Conservation (phyloP, 1,140 invertebrate species). For the Eriosoma lanigerum region DNA sequence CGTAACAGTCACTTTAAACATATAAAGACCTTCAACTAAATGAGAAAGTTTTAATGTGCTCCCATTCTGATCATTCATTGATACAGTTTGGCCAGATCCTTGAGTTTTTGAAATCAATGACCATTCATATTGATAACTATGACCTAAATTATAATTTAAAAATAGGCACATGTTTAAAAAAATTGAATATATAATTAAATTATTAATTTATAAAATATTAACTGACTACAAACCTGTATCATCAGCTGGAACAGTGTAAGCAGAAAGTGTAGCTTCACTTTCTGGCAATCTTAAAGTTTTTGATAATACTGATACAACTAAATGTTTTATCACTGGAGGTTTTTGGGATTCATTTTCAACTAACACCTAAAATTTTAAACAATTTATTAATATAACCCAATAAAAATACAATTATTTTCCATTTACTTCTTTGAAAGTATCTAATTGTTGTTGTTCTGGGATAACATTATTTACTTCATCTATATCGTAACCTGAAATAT, state of each 20-base stretch:
- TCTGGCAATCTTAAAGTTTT: constrained; percentile 71
- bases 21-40: constrained; percentile 81
- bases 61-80: constrained; percentile 80
- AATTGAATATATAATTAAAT: too few relatives aligned
- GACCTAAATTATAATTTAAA: constrained; percentile 24
- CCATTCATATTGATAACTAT: constrained; percentile 82
- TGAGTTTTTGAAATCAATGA: constrained; percentile 69
- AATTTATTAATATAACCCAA: constrained; percentile 55
- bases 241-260: constrained; percentile 77
- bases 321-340: constrained; percentile 63
- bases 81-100: constrained; percentile 59
- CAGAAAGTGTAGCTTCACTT: constrained; percentile 75
- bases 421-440: constrained; percentile 46
- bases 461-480: constrained; percentile 6
- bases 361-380: constrained; percentile 55
- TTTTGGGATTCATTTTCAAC: constrained; percentile 55
- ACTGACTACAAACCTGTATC: constrained; percentile 60
- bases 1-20: constrained; percentile 83
- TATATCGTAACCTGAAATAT: constrained; percentile 10
- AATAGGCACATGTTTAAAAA: too few relatives aligned
- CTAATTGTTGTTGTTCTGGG: constrained; percentile 24
- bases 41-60: constrained; percentile 74
- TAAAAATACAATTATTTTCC: background rate
- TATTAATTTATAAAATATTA: too few relatives aligned
- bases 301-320: constrained; percentile 77